Evolutionary conservation across 2,888 invertebrate species (phyloP).

Genomic region (Lissonota sp.): DNA sequence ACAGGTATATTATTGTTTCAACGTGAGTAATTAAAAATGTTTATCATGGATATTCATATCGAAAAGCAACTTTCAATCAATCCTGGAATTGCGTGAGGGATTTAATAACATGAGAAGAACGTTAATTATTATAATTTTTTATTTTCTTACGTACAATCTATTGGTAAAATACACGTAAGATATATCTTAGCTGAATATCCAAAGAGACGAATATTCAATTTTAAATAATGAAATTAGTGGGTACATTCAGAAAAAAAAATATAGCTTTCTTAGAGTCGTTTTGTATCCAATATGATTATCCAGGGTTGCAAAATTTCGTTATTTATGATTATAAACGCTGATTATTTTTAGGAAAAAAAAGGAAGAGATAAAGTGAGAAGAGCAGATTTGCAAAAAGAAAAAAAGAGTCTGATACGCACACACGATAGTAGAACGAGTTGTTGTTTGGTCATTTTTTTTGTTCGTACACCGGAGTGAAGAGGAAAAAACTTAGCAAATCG

Average conservation of each 20-base stretch:
- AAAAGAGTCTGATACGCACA: slow-evolving; percentile 50
- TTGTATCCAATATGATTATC: too few species aligned
- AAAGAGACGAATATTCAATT: too few species aligned
- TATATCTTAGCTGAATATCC: too few species aligned
- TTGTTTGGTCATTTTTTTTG: slow-evolving; percentile 21
- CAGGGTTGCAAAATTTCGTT: too few species aligned
- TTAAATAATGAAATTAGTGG: too few species aligned
- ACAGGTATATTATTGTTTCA: slow-evolving; percentile 44
- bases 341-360: neutral
- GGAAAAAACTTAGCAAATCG: neutral
- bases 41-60: neutral
- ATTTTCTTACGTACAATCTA: too few species aligned
- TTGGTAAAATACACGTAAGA: too few species aligned
- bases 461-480: neutral
- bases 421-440: slow-evolving; percentile 35
- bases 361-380: slow-evolving; percentile 13
- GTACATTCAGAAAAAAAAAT: slow-evolving; percentile 24
- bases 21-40: slow-evolving; percentile 15
- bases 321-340: too few species aligned
- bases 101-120: too few species aligned
- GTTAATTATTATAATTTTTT: too few species aligned
- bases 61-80: slow-evolving; percentile 1
- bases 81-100: neutral
- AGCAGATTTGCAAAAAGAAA: neutral
- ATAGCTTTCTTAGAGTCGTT: too few species aligned